A percentile compares a stretch with the other conserved stretches of the same genome.
phyloP scores from a whole-genome alignment of 2,113 vertebrate species.

The Gobiocypris rarus region DNA sequence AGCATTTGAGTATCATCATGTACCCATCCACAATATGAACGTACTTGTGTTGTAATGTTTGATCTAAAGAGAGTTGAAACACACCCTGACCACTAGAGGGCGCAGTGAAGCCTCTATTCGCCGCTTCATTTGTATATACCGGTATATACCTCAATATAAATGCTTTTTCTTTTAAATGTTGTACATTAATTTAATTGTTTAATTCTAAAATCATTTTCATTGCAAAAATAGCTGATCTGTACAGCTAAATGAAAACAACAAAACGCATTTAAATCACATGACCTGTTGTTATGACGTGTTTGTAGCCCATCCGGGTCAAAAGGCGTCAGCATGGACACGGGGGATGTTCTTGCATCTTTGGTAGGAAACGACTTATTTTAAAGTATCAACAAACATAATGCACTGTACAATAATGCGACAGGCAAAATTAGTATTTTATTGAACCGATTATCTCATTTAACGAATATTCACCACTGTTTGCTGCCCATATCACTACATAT shows the following conservation, averaged over 20 bases:
- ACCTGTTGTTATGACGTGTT: background rate
- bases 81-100: background rate
- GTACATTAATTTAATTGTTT: too few relatives aligned
- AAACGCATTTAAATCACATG: constrained; percentile 10
- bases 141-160: background rate
- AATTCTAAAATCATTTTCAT: background rate
- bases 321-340: constrained; percentile 51
- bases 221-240: background rate
- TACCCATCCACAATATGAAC: too few relatives aligned
- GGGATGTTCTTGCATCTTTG: constrained; percentile 65
- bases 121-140: background rate
- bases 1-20: too few relatives aligned
- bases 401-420: background rate
- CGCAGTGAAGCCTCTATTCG: too few relatives aligned
- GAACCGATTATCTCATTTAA: background rate
- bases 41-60: too few relatives aligned
- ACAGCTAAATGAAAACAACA: background rate
- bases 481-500: background rate
- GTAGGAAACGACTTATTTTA: constrained; percentile 56
- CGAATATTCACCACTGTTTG: background rate
- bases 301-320: constrained; percentile 37
- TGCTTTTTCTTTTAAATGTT: too few relatives aligned
- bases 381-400: background rate
- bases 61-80: background rate
- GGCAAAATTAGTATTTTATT: background rate